These are phyloP conservation scores for Megaptera novaeangliae DNA, from an alignment of 2,113 vertebrate species.

Conservation along the genomic window DNA sequence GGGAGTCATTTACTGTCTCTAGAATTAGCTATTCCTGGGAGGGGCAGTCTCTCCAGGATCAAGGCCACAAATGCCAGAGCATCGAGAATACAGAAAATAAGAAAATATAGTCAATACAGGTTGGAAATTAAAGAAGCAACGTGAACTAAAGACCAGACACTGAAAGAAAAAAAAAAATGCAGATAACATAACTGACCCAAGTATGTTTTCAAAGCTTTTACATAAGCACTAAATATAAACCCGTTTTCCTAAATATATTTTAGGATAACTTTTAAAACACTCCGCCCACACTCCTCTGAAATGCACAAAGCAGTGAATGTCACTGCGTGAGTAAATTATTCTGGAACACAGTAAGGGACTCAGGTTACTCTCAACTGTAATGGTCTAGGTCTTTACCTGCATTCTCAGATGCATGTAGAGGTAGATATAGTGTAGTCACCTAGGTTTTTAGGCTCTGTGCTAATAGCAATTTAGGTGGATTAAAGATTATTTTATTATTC, in stretches of 20 bases:
- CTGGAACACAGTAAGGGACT: not conserved
- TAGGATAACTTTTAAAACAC: constrained; percentile 56
- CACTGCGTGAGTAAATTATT: constrained; percentile 52
- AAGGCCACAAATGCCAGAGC: not conserved
- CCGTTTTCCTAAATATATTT: constrained; percentile 63
- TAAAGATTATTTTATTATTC: constrained; percentile 26
- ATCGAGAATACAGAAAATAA: not conserved
- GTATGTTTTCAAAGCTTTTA: constrained; percentile 62
- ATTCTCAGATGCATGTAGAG: not conserved
- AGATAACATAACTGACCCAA: constrained; percentile 40
- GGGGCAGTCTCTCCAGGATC: not conserved
- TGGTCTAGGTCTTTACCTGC: not conserved
- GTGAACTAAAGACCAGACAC: not conserved
- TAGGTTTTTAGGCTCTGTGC: not conserved
- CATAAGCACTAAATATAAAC: constrained; percentile 62
- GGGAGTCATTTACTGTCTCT: not conserved
- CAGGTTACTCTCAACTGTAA: not conserved
- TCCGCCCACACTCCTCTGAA: constrained; percentile 52
- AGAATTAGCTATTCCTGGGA: not conserved
- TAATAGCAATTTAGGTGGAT: not conserved
- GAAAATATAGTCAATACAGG: not conserved
- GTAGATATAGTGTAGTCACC: not conserved
- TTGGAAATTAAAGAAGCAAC: not conserved
- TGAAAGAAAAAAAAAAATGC: not conserved
- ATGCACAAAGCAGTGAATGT: constrained; percentile 57